A percentile compares a stretch with the other conserved stretches of the same genome.
Evolutionary conservation across 2,797 vertebrate genomes (phyloP).

Genomic region (Fringilla coelebs): DNA sequence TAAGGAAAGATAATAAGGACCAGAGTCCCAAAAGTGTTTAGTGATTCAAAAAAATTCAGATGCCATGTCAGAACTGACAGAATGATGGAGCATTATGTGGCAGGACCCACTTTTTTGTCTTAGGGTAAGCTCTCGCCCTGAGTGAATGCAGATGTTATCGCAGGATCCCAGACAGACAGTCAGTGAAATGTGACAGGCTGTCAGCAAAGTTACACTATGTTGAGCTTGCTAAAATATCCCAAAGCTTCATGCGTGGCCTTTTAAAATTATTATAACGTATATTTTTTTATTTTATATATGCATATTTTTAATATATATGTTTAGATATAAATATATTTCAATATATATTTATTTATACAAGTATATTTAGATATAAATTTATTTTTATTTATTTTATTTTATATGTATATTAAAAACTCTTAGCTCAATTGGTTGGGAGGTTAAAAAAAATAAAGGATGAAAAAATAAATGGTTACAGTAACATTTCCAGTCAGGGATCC

Average conservation of each 20-base stretch:
- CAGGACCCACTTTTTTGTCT: conserved; percentile 82
- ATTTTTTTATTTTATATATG: neutral
- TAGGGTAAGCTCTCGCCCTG: conserved; percentile 87
- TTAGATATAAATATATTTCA: neutral
- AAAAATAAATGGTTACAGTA: neutral
- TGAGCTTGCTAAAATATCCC: conserved; percentile 81
- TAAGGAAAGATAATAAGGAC: conserved; percentile 80
- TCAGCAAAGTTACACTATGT: conserved; percentile 82
- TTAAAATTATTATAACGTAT: neutral
- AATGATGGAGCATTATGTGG: conserved; percentile 79
- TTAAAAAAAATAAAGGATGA: neutral
- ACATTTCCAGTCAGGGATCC: neutral
- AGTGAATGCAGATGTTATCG: conserved; percentile 98
- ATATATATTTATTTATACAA: neutral
- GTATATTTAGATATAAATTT: neutral
- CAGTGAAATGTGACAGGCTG: conserved; percentile 86
- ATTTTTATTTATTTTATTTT: neutral
- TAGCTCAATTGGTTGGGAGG: conserved; percentile 18
- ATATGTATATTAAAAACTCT: neutral
- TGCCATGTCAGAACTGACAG: conserved; percentile 84
- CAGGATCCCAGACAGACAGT: conserved; percentile 84
- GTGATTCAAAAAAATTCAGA: conserved; percentile 85
- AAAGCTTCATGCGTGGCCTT: conserved; percentile 68
- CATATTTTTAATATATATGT: neutral
- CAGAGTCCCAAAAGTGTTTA: conserved; percentile 85